Base-by-base conservation (phyloP, 1,140 invertebrate genomes). In the Tribolium castaneum region DNA sequence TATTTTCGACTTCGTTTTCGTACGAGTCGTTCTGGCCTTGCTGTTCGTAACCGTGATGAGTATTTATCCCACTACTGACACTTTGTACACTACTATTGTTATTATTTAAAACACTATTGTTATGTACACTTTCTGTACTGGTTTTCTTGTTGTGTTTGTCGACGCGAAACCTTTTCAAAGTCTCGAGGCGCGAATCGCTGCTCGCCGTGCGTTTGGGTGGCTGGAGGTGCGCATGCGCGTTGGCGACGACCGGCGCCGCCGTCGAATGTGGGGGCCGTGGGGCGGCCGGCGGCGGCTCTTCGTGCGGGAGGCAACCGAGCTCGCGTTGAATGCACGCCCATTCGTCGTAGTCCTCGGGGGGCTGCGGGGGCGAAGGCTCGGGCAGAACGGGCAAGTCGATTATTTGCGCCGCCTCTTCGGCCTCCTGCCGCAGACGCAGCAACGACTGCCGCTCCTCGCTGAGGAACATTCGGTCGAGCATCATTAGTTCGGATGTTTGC, bases 271-370 rank as follows among this genome's bases (percentile, higher is more conserved):
- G n/a, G n/a, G 39, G n/a, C 7, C 9, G 39, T 2, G 9, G 39
- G 7, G 66, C 7, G 71, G 62, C 9, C 16, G 10, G 19, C 25
- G 70, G 62, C 7, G 74, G 10, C 7, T 79, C 79, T 12, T 71
- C 72, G 6, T 80, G 35, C 16, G 85, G 84, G 86, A 91, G 25
- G 88, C 89, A 86, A 62, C 89, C 89, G 0, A 93, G 85, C 82
- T 93, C 92, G 72, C 91, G 91, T 80, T 93, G 92, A 25, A 93
- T 91, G 59, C 91, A 92, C 3, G 91, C 86, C 92, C 92, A 93
- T 81, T 92, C 91, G 82, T 93, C 92, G 78, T 91, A 92, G 78
- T 90, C 88, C 52, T 89, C 88, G 35, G 84, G 14, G 9, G 13
- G n/a, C n/a, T 12, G 10, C 7, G 72, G 10, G 10, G 14, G n/a